phyloP scores from a whole-genome alignment of 2,113 vertebrate species.

The Actenoides hombroni region DNA sequence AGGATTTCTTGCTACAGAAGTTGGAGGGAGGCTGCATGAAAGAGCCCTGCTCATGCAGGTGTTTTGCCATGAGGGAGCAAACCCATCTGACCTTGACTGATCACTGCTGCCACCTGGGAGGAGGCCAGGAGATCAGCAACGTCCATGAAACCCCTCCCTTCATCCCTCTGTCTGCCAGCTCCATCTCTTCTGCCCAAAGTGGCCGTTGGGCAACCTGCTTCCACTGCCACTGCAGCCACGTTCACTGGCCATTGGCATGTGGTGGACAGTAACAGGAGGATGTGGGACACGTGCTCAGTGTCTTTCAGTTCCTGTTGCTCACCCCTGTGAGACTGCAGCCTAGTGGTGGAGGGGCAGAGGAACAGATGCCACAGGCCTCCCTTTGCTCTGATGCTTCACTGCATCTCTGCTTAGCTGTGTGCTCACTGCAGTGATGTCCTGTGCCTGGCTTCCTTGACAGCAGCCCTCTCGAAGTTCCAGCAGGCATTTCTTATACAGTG shows the following conservation, averaged over 20 bases:
- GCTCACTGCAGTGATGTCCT: neutral
- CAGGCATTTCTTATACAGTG: neutral
- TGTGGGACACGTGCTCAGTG: neutral
- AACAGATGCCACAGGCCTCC: neutral
- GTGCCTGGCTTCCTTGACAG: neutral
- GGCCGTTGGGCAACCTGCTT: neutral
- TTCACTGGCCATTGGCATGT: neutral
- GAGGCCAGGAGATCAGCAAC: neutral
- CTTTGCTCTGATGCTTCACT: neutral
- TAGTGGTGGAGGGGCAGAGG: neutral
- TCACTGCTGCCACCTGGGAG: neutral
- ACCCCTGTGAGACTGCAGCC: neutral
- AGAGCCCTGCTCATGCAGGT: neutral
- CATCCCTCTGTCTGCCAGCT: neutral
- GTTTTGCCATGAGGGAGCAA: neutral
- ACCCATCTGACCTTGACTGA: neutral
- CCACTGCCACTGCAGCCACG: neutral
- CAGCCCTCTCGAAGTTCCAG: neutral
- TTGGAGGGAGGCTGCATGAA: neutral
- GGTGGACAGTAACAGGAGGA: accelerated
- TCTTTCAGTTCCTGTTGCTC: neutral
- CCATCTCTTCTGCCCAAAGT: neutral
- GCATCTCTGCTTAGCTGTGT: neutral
- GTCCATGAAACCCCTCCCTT: neutral
- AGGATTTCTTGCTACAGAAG: neutral